Evolutionary conservation across 64 coral and sea anemone species (phyloP).

Genomic region (Montipora sp.): DNA sequence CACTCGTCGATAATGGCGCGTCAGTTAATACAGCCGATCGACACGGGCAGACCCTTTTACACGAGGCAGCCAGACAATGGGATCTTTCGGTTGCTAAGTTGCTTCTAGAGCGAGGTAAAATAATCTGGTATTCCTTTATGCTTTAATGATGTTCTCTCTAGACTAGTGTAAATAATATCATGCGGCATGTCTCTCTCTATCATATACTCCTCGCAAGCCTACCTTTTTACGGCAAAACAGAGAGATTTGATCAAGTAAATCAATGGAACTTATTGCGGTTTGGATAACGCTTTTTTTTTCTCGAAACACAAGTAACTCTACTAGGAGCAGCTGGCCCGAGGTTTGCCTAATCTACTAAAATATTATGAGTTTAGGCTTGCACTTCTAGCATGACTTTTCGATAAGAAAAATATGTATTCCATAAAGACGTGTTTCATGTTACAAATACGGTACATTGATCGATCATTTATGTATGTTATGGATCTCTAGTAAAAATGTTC

Average conservation of each 20-base stretch:
- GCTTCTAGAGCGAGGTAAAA: slow-evolving; percentile 81
- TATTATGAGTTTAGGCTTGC: no score
- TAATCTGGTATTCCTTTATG: background rate
- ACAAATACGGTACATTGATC: background rate
- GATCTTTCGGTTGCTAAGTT: slow-evolving; percentile 87
- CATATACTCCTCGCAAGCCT: background rate
- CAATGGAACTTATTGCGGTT: background rate
- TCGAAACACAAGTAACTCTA: no score
- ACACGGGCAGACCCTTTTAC: slow-evolving; percentile 92
- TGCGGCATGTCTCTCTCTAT: background rate
- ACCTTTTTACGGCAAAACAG: background rate
- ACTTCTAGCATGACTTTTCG: no score
- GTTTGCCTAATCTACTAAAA: no score
- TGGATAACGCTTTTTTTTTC: background rate
- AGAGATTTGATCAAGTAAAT: background rate
- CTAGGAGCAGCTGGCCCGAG: no score
- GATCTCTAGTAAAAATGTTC: background rate
- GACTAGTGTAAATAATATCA: background rate
- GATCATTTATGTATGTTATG: background rate
- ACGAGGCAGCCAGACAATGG: slow-evolving; percentile 94
- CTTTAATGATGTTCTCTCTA: background rate
- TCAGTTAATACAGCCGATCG: slow-evolving; percentile 81
- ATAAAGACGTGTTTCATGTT: no score
- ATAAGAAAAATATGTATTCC: no score
- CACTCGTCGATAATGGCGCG: slow-evolving; percentile 85